These are phyloP conservation scores for Catocala nupta DNA, from an alignment of 2,888 invertebrate species.

Conservation along the genomic window DNA sequence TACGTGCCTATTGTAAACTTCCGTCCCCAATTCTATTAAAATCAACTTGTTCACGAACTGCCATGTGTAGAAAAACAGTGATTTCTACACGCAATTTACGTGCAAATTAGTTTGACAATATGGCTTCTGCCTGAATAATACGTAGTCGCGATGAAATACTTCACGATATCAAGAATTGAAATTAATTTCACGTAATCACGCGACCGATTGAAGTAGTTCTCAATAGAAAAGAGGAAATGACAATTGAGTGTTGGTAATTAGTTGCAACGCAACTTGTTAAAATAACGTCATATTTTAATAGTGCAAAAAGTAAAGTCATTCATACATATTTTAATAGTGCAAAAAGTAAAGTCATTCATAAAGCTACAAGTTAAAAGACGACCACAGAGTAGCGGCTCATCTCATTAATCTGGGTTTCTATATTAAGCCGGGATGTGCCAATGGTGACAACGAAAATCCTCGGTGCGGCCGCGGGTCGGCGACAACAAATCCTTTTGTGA, in stretches of 20 bases:
- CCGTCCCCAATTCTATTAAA: slow-evolving; percentile 73
- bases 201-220: slow-evolving; percentile 25
- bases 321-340: slow-evolving; percentile 37
- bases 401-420: slow-evolving; percentile 83
- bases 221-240: slow-evolving; percentile 38
- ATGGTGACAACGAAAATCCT: slow-evolving; percentile 82
- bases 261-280: not conserved
- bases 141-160: slow-evolving; percentile 23
- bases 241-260: not conserved
- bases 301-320: slow-evolving; percentile 54
- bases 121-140: slow-evolving; percentile 39
- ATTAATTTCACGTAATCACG: slow-evolving; percentile 31
- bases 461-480: slow-evolving; percentile 68
- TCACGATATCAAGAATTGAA: slow-evolving; percentile 24
- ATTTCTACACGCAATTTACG: slow-evolving; percentile 38
- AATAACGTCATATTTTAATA: not conserved
- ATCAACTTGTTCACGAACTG: slow-evolving; percentile 69
- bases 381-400: slow-evolving; percentile 61
- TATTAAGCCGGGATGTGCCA: slow-evolving; percentile 82
- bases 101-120: slow-evolving; percentile 46
- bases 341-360: slow-evolving; percentile 57
- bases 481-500: slow-evolving; percentile 78
- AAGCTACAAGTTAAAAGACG: slow-evolving; percentile 53
- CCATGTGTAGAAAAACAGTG: slow-evolving; percentile 63
- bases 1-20: slow-evolving; percentile 80